phyloP scores from a whole-genome alignment of 2,888 invertebrate genomes.

The Agonopterix alstromeriana region DNA sequence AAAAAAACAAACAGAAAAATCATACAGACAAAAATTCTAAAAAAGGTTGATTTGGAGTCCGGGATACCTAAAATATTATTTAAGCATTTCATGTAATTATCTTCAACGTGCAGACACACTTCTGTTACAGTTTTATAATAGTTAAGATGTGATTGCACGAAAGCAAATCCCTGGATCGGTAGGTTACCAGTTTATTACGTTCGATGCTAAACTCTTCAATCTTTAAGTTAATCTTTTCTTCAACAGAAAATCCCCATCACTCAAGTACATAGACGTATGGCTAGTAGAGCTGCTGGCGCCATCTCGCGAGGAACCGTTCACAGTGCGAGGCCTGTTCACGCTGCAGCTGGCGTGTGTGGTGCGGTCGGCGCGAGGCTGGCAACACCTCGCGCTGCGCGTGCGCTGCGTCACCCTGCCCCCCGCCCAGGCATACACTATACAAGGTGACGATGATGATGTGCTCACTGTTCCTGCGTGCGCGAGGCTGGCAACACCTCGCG shows the following conservation, averaged over 20 bases:
- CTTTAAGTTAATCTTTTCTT: conserved; percentile 1
- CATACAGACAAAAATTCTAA: no score
- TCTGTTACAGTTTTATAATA: no score
- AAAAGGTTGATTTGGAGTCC: no score
- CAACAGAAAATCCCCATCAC: conserved; percentile 74
- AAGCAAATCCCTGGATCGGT: no score
- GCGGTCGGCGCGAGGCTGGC: conserved; percentile 94
- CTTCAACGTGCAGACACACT: no score
- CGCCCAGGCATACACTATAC: conserved; percentile 25
- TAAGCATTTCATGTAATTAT: no score
- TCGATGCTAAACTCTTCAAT: no score
- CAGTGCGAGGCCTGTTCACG: conserved; percentile 95
- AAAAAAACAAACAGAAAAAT: no score
- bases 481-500: conserved; percentile 90
- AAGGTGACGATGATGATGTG: conserved; percentile 15
- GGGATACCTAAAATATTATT: no score
- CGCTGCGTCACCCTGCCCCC: conserved; percentile 81
- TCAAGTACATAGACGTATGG: conserved; percentile 97
- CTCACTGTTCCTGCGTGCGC: no score
- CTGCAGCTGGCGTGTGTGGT: conserved; percentile 97
- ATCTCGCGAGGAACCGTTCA: conserved; percentile 87
- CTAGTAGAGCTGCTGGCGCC: conserved; percentile 93
- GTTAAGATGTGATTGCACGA: no score
- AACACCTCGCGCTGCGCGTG: conserved; percentile 88
- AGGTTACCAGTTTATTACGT: neutral